Percentiles rank a stretch among this genome's conserved stretches.
phyloP scores from a whole-genome alignment of 2,888 invertebrate genomes.

The Nemapogon koenigi region DNA sequence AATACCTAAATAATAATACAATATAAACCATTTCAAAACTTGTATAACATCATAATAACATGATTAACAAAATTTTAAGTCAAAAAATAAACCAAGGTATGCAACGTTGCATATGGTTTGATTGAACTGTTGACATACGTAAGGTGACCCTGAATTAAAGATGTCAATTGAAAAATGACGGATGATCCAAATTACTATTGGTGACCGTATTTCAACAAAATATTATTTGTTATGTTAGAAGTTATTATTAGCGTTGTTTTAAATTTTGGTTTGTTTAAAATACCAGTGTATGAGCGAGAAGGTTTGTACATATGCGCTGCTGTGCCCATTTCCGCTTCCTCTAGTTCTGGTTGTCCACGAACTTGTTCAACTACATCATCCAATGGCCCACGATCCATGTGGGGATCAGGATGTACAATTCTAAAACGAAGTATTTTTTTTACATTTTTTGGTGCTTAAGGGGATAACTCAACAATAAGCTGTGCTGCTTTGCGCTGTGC shows the following conservation, averaged over 20 bases:
- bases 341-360: constrained; percentile 51
- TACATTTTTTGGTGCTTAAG: not conserved
- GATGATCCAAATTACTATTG: not conserved
- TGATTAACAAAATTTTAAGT: not conserved
- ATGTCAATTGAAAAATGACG: constrained; percentile 3
- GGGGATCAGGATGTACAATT: constrained; percentile 36
- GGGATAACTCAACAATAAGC: constrained; percentile 7
- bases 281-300: constrained; percentile 36
- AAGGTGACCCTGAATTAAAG: constrained; percentile 5
- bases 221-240: no score
- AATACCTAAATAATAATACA: constrained; percentile 6
- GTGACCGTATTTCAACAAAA: no score
- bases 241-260: no score
- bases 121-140: not conserved
- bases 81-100: not conserved
- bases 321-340: constrained; percentile 51
- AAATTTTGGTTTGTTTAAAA: constrained; percentile 1
- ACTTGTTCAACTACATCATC: constrained; percentile 54
- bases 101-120: not conserved
- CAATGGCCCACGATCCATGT: constrained; percentile 47
- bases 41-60: no score
- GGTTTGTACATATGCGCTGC: constrained; percentile 41
- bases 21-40: no score
- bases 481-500: not conserved
- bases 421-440: constrained; percentile 20